Evolutionary conservation across 2,797 vertebrate species (phyloP), one percentile per base, ranked within the genome.

Genomic region (Miichthys miiuy): DNA sequence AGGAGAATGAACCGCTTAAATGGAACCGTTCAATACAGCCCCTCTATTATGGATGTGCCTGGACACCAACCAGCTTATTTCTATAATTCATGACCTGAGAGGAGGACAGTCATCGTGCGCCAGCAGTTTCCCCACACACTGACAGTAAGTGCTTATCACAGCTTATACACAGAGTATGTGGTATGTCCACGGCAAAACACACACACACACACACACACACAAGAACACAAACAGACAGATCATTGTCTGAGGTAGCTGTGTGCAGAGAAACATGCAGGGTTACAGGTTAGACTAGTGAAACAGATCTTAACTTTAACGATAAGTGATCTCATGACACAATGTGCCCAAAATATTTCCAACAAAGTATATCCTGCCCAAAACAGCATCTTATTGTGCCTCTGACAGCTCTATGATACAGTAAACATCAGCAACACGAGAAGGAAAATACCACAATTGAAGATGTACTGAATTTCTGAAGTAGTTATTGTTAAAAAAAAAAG

Each of bases 221-320:
- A 76, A 23, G 76, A 70, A 73, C 68, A 86, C 80, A 81, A 21
- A 84, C 68, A 79, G 38, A 88, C 61, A 73, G 72, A 69, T 88
- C 64, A 71, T 83, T 87, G 80, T 83, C 83, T 86, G 81, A 85
- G 58, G 75, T 64, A 66, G 75, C 88, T 90, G 75, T 91, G 85
- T 86, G 86, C 80, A 72, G 77, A 86, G 67, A 91, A 88, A 87
- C 93, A 94, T 94, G 93, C 92, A 91, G 90, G 44, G 74, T 83
- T 89, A 91, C 87, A 89, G 80, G 85, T 92, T 85, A 75, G 82
- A 90, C 81, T 2, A 60, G 72, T 82, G 63, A 78, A 84, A 85
- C 79, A 80, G 47, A 88, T 72, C 64, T 50, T 16, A 67, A 75
- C 57, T 79, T 68, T 42, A 66, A 34, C 60, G 46, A 21, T 60